These are phyloP conservation scores for Pilophorus perplexus DNA, from an alignment of 2,888 invertebrate species.

Conservation along the genomic window DNA sequence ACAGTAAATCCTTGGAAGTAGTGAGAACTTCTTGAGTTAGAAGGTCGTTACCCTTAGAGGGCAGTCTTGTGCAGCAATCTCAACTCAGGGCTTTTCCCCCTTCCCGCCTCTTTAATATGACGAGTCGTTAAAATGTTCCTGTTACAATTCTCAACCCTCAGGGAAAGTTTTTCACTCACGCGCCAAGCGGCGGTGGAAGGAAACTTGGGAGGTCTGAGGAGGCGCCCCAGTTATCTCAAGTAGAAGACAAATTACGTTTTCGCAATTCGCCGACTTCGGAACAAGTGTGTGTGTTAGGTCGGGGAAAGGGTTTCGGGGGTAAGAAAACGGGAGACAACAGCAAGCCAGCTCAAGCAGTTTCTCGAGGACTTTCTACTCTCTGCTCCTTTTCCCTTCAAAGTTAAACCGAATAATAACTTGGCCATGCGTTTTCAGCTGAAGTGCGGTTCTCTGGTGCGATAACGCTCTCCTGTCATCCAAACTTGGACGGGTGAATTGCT, in stretches of 20 bases:
- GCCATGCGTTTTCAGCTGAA: conserved; percentile 11
- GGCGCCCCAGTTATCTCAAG: not conserved
- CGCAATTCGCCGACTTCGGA: conserved; percentile 16
- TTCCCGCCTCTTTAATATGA: not conserved
- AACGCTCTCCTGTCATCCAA: not conserved
- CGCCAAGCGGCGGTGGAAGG: not conserved
- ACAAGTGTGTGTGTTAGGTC: not conserved
- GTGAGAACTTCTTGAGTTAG: no score
- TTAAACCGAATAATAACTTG: conserved; percentile 13
- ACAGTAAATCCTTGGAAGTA: no score
- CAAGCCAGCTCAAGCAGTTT: no score
- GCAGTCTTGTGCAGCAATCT: no score
- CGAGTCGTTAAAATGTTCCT: not conserved
- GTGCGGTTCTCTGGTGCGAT: not conserved
- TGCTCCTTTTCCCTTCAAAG: conserved; percentile 1
- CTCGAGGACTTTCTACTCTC: no score
- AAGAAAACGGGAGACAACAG: no score
- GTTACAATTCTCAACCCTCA: not conserved
- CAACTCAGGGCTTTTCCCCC: no score
- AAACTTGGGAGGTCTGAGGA: not conserved
- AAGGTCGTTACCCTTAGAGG: no score
- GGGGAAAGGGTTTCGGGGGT: no score
- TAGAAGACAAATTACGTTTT: conserved; percentile 30
- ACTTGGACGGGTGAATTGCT: conserved; percentile 6
- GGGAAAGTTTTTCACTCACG: conserved; percentile 17